Evolutionary conservation across 1,140 invertebrate species (phyloP).

Genomic region (Bombus waltoni): DNA sequence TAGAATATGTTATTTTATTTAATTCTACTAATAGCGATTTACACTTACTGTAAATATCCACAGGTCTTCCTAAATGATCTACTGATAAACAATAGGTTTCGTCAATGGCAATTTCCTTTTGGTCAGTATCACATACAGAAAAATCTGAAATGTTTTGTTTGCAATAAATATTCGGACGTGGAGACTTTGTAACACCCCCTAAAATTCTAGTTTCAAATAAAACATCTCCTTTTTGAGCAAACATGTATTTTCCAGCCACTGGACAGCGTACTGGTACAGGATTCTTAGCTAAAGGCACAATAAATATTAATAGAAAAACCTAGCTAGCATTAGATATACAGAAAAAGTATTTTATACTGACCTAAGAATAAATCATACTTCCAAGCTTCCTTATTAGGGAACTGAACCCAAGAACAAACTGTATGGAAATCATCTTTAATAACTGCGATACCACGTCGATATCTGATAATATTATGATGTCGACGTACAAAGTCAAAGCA

Average conservation of each 20-base stretch:
- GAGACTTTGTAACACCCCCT: conserved; percentile 96
- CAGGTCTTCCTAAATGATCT: conserved; percentile 95
- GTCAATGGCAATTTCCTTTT: conserved; percentile 96
- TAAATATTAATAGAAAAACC: conserved; percentile 12
- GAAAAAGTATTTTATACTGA: conserved; percentile 71
- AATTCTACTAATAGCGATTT: background rate
- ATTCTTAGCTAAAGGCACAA: conserved; percentile 88
- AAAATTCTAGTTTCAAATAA: conserved; percentile 95
- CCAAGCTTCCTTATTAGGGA: conserved; percentile 92
- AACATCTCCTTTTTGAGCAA: conserved; percentile 94
- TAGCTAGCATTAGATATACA: background rate
- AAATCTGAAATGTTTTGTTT: conserved; percentile 97
- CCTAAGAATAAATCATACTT: conserved; percentile 93
- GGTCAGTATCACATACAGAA: conserved; percentile 95
- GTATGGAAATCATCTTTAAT: conserved; percentile 95
- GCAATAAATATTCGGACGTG: conserved; percentile 95
- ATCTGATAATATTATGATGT: conserved; percentile 98
- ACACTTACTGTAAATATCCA: conserved; percentile 94
- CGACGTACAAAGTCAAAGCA: conserved; percentile 98
- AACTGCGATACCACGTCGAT: conserved; percentile 94
- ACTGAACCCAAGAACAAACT: conserved; percentile 97
- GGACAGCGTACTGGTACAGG: conserved; percentile 97
- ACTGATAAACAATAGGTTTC: conserved; percentile 98
- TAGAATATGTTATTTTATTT: conserved; percentile 4
- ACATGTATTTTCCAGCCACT: conserved; percentile 97